Percentiles rank a stretch among this genome's conserved stretches.
phyloP scores from a whole-genome alignment of 2,888 invertebrate genomes.

The Barypeithes pellucidus region DNA sequence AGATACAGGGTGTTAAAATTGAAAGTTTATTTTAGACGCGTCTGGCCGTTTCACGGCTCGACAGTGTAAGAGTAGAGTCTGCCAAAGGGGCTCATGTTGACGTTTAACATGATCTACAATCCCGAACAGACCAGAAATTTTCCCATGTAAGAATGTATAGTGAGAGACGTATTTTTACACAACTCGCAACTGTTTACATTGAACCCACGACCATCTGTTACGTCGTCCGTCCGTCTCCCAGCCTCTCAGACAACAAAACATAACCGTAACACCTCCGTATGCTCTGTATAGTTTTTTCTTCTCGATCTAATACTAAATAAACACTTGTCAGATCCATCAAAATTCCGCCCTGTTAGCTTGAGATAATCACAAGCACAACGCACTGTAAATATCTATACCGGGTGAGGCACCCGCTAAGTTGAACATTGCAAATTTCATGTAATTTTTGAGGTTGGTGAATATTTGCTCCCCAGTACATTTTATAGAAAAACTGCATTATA shows the following conservation, averaged over 20 bases:
- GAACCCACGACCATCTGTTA: conserved; percentile 36
- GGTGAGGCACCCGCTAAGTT: too few relatives aligned
- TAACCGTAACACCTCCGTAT: conserved; percentile 30
- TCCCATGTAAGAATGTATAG: neutral
- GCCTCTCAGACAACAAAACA: conserved; percentile 30
- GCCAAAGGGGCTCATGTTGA: too few relatives aligned
- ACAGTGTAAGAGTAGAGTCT: too few relatives aligned
- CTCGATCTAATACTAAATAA: conserved; percentile 29
- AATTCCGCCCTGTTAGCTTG: conserved; percentile 28
- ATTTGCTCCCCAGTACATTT: too few relatives aligned
- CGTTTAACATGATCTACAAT: neutral
- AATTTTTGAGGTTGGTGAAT: too few relatives aligned
- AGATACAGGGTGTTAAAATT: too few relatives aligned
- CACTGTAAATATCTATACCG: too few relatives aligned
- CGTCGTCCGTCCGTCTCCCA: neutral
- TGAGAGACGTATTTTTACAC: neutral
- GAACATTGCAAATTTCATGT: too few relatives aligned
- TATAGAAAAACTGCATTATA: too few relatives aligned
- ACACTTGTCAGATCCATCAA: conserved; percentile 40
- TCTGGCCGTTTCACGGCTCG: too few relatives aligned
- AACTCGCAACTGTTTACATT: conserved; percentile 22
- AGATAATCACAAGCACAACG: conserved; percentile 37
- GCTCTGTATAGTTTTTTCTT: conserved; percentile 19
- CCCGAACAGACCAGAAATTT: neutral
- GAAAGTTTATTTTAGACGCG: too few relatives aligned